Evolutionary conservation across 1,140 invertebrate genomes (phyloP).

Genomic region (Sycobia sp.): DNA sequence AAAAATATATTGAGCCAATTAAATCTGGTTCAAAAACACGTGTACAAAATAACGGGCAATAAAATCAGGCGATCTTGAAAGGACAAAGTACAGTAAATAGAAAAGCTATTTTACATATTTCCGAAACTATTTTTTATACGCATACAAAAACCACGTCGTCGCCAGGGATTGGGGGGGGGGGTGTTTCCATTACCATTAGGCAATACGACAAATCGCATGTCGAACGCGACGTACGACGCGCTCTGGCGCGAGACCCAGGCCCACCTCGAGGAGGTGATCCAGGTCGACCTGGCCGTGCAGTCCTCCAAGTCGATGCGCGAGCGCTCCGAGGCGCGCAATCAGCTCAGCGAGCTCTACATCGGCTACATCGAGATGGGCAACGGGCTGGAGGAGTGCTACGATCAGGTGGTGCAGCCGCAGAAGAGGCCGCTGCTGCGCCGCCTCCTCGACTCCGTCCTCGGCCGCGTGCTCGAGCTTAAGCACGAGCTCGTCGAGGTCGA

Average conservation of each 20-base stretch:
- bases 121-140: no score
- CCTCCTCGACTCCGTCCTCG: conserved; percentile 79
- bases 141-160: no score
- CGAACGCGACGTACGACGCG: conserved; percentile 73
- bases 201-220: no score
- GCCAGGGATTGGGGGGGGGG: no score
- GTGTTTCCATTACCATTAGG: no score
- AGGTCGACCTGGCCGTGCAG: conserved; percentile 68
- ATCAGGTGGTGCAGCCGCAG: conserved; percentile 91
- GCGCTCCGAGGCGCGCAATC: conserved; percentile 62
- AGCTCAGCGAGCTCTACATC: conserved; percentile 71
- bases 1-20: no score
- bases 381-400: conserved; percentile 80
- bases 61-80: no score
- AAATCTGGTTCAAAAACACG: no score
- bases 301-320: conserved; percentile 68
- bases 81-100: no score
- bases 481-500: conserved; percentile 86
- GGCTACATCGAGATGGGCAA: conserved; percentile 81
- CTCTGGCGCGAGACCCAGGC: conserved; percentile 70
- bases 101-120: no score
- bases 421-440: conserved; percentile 81
- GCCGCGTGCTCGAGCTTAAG: conserved; percentile 78
- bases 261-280: conserved; percentile 68
- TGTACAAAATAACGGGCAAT: no score